phyloP scores from a whole-genome alignment of 2,797 vertebrate species.

The Distichodus sexfasciatus region DNA sequence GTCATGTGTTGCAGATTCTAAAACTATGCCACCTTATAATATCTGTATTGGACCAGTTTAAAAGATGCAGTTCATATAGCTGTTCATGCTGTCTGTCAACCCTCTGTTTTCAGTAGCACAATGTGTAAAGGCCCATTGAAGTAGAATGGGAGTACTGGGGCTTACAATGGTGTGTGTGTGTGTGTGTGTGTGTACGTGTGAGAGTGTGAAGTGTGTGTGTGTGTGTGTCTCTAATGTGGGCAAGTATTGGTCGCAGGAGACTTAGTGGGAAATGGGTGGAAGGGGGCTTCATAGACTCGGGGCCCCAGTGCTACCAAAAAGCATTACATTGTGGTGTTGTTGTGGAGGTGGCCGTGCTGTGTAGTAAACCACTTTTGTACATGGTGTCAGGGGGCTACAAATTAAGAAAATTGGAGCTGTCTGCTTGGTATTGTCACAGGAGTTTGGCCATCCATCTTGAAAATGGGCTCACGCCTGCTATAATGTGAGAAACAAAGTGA shows the following conservation, averaged over 20 bases:
- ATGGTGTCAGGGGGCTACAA: constrained; percentile 58
- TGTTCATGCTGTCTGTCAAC: constrained; percentile 34
- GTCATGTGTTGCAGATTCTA: constrained; percentile 10
- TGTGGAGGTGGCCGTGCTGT: constrained; percentile 70
- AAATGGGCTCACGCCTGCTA: constrained; percentile 52
- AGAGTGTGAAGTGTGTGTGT: constrained; percentile 5
- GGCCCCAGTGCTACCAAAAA: constrained; percentile 60
- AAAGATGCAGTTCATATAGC: constrained; percentile 27
- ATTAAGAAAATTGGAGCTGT: constrained; percentile 57
- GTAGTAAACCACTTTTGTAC: constrained; percentile 69
- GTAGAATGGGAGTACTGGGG: constrained; percentile 31
- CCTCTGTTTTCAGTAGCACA: constrained; percentile 52
- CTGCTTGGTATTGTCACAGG: constrained; percentile 50
- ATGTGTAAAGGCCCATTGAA: constrained; percentile 40
- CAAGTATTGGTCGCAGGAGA: constrained; percentile 49
- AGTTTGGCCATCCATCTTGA: constrained; percentile 58
- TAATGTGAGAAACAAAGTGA: constrained; percentile 50
- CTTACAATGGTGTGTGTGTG: constrained; percentile 28
- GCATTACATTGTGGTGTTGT: constrained; percentile 65
- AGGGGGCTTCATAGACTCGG: constrained; percentile 46
- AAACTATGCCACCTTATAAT: not conserved
- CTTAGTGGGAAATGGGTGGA: constrained; percentile 45
- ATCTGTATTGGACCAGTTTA: constrained; percentile 5
- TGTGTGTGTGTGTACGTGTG: constrained; percentile 21
- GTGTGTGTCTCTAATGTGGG: constrained; percentile 12